Evolutionary conservation across 2,888 invertebrate species (phyloP), one percentile per base, ranked within the genome.

Genomic region (Stenichneumon culpator): DNA sequence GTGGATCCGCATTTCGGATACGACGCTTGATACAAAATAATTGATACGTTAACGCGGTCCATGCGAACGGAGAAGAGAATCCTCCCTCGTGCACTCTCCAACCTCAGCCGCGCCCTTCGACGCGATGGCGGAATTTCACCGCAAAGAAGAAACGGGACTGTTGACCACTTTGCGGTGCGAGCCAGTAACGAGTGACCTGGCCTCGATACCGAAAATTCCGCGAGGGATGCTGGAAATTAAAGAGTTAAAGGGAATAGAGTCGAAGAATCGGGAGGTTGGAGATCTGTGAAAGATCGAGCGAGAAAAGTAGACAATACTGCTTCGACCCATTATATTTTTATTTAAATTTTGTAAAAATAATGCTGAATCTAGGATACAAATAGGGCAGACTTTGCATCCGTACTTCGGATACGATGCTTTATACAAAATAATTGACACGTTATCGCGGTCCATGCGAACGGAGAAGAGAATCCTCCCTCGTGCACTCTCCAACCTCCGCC

Each of bases 381-480:
- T 32, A 0, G 32, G 5, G 5, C 0, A 32, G 32, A 32, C 0
- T 32, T 32, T 32, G 32, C 5, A 32, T 32, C 5, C 5, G 5
- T 0, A 32, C 5, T 83, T 81, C 79, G 86, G 84, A 87, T 89
- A 87, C 87, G 78, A 82, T 83, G 75, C 70, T 79, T 89, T 84
- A 87, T 88, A 86, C 87, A 87, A 88, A 90, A 90, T 90, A 91
- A 90, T 90, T 89, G 89, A 90, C 82, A 67, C 50, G 57, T 25
- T 44, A 74, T 54, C 52, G 69, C 63, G 60, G 68, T 28, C 50
- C 19, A 7, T 54, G 11, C 54, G 54, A 28, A 5, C 25, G 47
- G 36, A 67, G 50, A 65, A 60, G 60, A 63, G 60, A 74, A 39
- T 39, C 67, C 19, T 28, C 73, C 57, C 63, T 36, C 36, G 36